These are phyloP conservation scores for Nasonovia ribisnigri DNA, from an alignment of 2,888 invertebrate species.

Conservation along the genomic window DNA sequence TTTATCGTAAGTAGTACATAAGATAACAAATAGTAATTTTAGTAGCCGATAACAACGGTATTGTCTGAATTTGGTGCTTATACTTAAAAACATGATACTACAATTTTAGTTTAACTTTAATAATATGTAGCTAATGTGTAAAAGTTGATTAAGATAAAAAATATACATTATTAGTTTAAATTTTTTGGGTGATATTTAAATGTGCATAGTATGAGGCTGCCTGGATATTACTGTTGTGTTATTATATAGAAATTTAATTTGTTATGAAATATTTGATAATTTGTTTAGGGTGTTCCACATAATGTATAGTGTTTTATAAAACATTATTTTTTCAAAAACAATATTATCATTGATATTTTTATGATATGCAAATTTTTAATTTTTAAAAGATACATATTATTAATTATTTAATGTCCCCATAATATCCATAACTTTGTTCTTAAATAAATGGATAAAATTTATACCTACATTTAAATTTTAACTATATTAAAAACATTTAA, in stretches of 20 bases:
- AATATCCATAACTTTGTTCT: constrained; percentile 5
- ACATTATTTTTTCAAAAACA: constrained; percentile 55
- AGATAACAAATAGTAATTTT: constrained; percentile 22
- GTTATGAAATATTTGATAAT: constrained; percentile 57
- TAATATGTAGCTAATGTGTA: constrained; percentile 1
- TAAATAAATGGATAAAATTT: background rate
- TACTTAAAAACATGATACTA: constrained; percentile 50
- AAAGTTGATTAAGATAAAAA: background rate
- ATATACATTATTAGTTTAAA: constrained; percentile 19
- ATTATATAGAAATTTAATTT: constrained; percentile 62
- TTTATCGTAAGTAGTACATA: constrained; percentile 7
- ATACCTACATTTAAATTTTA: background rate
- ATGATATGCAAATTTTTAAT: background rate
- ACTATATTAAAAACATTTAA: background rate
- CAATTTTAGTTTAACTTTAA: constrained; percentile 15
- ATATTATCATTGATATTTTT: constrained; percentile 39
- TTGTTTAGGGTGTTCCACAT: constrained; percentile 48
- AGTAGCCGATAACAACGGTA: constrained; percentile 45
- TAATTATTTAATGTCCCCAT: background rate
- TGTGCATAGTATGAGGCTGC: constrained; percentile 42
- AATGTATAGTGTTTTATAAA: constrained; percentile 28
- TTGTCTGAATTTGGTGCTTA: constrained; percentile 64
- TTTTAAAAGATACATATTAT: background rate
- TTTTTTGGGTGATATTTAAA: constrained; percentile 57
- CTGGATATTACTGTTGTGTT: constrained; percentile 59